phyloP scores from a whole-genome alignment of 2,113 vertebrate species.

The Brachyhypopomus occidentalis region DNA sequence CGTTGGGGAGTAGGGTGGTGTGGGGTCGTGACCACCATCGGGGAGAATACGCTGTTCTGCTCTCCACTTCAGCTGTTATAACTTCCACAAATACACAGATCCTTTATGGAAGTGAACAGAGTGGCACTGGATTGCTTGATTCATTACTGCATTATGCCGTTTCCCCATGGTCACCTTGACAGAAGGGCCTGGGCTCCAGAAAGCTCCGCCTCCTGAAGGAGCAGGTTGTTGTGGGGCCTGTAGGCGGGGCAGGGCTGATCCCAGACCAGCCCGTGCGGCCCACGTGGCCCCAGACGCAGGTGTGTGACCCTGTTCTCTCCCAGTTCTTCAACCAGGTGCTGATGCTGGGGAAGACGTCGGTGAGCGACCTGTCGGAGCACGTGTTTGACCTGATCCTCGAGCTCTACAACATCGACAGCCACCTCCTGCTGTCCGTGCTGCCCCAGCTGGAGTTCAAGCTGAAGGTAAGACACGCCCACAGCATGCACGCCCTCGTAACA shows the following conservation, averaged over 20 bases:
- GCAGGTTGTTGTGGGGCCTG: background rate
- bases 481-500: too few species aligned
- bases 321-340: constrained; percentile 99
- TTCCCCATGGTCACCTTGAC: too few species aligned
- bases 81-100: too few species aligned
- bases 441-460: constrained; percentile 98
- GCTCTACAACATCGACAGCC: constrained; percentile 97
- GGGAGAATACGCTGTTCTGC: too few species aligned
- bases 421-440: constrained; percentile 96
- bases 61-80: too few species aligned
- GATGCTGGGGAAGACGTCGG: constrained; percentile 98
- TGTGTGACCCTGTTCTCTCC: constrained; percentile 15
- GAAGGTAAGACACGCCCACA: constrained; percentile 79
- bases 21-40: too few species aligned
- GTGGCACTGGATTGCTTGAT: too few species aligned
- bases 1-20: too few species aligned
- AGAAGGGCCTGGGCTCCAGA: too few species aligned
- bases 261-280: constrained; percentile 8
- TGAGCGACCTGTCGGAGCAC: constrained; percentile 97
- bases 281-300: background rate
- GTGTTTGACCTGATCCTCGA: constrained; percentile 98
- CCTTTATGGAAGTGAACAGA: too few species aligned
- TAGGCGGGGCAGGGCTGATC: background rate
- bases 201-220: too few species aligned
- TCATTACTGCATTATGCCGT: too few species aligned